Conservation (phyloP, 2,888 invertebrate genomes). For the Colostygia pectinataria region DNA sequence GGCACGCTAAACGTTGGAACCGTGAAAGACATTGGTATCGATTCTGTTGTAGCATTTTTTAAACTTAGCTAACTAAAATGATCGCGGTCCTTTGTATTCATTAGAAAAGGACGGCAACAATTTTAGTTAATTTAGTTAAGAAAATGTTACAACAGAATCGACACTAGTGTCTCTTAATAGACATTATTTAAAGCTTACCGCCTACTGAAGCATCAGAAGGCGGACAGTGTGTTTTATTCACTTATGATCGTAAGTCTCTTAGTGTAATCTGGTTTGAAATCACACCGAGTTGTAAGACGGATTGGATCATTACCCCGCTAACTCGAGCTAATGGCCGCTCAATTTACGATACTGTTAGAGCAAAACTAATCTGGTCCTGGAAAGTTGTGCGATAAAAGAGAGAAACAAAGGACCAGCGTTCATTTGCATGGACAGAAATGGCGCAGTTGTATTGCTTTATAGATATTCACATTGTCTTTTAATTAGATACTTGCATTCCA, state of each 20-base stretch:
- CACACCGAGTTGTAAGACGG: conserved; percentile 46
- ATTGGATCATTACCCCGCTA: conserved; percentile 54
- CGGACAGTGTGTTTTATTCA: background rate
- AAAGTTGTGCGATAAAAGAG: conserved; percentile 58
- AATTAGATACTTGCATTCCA: conserved; percentile 6
- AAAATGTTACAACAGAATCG: too few species aligned
- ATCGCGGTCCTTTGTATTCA: too few species aligned
- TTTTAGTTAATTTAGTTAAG: too few species aligned
- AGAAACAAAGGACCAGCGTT: conserved; percentile 56
- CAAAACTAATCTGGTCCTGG: conserved; percentile 65
- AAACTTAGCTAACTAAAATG: too few species aligned
- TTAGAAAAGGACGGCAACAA: too few species aligned
- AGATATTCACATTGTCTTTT: conserved; percentile 25
- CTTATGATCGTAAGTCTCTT: background rate
- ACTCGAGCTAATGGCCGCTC: conserved; percentile 50
- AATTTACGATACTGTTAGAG: conserved; percentile 63
- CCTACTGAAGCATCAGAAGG: background rate
- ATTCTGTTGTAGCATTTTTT: too few species aligned
- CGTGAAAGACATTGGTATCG: too few species aligned
- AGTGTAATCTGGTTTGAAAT: conserved; percentile 36
- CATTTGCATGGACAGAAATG: conserved; percentile 59
- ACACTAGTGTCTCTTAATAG: background rate
- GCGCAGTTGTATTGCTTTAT: conserved; percentile 50
- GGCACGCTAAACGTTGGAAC: too few species aligned
- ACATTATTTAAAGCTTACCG: background rate